phyloP scores from a whole-genome alignment of 2,113 vertebrate species.

The Microcebus lehilahytsara region DNA sequence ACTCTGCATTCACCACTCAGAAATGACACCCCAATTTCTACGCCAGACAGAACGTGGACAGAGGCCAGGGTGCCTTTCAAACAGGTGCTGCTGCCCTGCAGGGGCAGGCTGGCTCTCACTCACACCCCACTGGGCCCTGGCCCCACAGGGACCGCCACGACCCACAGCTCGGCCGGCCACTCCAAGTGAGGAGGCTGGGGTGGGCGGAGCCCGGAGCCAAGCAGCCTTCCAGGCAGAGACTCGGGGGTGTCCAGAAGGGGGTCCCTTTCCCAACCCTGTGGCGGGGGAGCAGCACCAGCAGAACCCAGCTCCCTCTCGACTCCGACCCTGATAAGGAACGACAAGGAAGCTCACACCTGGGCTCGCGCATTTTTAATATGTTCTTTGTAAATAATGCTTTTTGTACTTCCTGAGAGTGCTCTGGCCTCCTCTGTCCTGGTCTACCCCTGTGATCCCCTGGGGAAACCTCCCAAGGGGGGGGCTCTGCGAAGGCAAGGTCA shows the following conservation, averaged over 20 bases:
- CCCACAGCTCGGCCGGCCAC: rapidly evolving
- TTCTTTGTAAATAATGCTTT: conserved; percentile 60
- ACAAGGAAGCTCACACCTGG: not conserved
- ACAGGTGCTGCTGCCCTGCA: not conserved
- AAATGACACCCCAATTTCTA: not conserved
- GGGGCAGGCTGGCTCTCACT: not conserved
- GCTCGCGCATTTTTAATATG: not conserved
- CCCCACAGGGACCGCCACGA: no score
- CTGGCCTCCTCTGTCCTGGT: not conserved
- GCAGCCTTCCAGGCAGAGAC: not conserved
- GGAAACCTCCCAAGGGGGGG: rapidly evolving
- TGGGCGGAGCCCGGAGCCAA: not conserved
- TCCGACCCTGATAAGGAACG: not conserved
- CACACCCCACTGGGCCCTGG: not conserved
- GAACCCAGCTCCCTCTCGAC: not conserved
- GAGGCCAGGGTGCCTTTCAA: not conserved
- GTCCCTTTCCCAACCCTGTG: rapidly evolving
- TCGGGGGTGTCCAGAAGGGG: rapidly evolving
- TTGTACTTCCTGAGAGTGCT: not conserved
- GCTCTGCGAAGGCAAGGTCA: not conserved
- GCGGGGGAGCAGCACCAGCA: not conserved
- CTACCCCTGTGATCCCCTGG: not conserved
- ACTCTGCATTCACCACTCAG: not conserved
- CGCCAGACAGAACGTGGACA: not conserved
- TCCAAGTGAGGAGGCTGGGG: rapidly evolving